Evolutionary conservation across 2,797 vertebrate species (phyloP).

Genomic region (Eutrigla gurnardus): DNA sequence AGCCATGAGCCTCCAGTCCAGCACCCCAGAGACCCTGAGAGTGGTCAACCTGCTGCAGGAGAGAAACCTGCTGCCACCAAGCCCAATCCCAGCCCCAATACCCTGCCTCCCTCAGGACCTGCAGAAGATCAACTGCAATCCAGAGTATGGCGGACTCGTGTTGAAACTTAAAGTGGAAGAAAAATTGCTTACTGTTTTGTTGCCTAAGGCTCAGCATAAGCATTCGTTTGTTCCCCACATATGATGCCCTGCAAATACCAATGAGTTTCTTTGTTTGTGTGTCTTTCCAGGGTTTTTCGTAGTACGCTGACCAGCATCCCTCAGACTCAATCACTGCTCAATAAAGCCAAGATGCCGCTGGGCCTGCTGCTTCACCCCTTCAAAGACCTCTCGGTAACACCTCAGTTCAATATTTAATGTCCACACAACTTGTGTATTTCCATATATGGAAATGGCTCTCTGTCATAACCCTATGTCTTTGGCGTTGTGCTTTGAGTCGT

Average conservation of each 20-base stretch:
- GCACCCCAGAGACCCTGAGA: conserved; percentile 90
- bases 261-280: conserved; percentile 6
- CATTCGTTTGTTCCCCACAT: neutral
- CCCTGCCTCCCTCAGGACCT: conserved; percentile 94
- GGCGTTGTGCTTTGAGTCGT: neutral
- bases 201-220: neutral
- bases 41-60: conserved; percentile 96
- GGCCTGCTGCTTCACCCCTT: conserved; percentile 97
- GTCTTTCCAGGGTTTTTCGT: conserved; percentile 90
- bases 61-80: conserved; percentile 90
- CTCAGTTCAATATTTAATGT: conserved; percentile 16
- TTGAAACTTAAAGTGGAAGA: no score
- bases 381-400: conserved; percentile 95
- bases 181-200: neutral
- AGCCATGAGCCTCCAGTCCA: conserved; percentile 87
- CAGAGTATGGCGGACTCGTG: conserved; percentile 88
- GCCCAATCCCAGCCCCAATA: conserved; percentile 85
- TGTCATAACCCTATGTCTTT: no score
- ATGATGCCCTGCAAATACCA: neutral
- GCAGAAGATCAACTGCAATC: conserved; percentile 94
- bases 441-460: no score
- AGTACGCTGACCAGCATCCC: conserved; percentile 95
- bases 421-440: neutral
- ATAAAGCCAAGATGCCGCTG: conserved; percentile 97
- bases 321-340: conserved; percentile 95